These are phyloP conservation scores for Amazona guildingii DNA, from an alignment of 2,113 vertebrate species.

Conservation along the genomic window DNA sequence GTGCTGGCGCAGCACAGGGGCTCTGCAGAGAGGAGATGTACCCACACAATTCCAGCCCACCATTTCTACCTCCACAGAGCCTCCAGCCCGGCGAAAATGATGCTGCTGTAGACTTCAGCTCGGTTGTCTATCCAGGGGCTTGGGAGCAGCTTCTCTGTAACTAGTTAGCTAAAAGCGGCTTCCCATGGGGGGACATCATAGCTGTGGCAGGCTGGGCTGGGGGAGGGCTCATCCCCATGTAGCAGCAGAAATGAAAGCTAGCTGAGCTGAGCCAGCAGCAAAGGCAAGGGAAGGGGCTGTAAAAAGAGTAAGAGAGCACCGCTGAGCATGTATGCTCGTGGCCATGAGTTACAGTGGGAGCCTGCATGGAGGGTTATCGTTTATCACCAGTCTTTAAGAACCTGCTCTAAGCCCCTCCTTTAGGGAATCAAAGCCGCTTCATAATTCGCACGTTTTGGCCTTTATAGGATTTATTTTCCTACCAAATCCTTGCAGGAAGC, in stretches of 20 bases:
- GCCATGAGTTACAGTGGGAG: neutral
- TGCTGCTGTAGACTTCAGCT: neutral
- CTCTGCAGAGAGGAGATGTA: neutral
- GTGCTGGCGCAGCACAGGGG: neutral
- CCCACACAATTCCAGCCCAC: neutral
- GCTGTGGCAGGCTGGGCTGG: neutral
- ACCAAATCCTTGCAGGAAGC: neutral
- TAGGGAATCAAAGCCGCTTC: neutral
- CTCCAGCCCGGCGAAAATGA: neutral
- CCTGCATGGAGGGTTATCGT: rapidly evolving
- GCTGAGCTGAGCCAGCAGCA: neutral
- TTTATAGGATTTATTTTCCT: neutral
- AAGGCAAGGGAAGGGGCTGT: neutral
- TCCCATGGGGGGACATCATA: neutral
- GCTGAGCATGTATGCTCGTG: neutral
- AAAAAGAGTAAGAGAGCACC: rapidly evolving
- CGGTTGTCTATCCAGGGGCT: neutral
- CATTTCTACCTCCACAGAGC: neutral
- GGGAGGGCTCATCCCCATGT: rapidly evolving
- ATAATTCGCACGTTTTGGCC: neutral
- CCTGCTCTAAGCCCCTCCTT: neutral
- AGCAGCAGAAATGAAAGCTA: neutral
- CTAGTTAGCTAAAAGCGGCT: neutral
- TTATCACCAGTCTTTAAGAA: neutral
- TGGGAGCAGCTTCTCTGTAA: rapidly evolving